These are phyloP conservation scores for Sprattus sprattus DNA, from an alignment of 2,113 vertebrate species.

Conservation along the genomic window DNA sequence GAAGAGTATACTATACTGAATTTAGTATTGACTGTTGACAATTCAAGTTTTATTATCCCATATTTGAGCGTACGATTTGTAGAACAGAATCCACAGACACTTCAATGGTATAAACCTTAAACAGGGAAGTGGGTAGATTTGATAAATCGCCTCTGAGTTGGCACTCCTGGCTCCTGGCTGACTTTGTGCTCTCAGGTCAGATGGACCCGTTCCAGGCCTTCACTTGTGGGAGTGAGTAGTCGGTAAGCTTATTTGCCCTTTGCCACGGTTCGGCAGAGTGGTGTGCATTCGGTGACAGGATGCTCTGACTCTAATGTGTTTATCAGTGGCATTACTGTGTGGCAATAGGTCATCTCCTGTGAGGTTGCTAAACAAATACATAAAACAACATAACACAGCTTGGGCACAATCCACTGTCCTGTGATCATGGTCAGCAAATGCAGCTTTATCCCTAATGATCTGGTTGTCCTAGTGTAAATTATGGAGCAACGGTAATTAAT, in stretches of 20 bases:
- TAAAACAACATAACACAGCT: background rate
- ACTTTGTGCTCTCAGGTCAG: background rate
- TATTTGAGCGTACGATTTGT: background rate
- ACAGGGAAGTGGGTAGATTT: background rate
- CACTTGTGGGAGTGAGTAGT: background rate
- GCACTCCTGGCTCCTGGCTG: background rate
- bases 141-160: background rate
- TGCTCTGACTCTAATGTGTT: background rate
- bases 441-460: background rate
- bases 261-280: background rate
- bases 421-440: background rate
- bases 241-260: background rate
- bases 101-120: background rate
- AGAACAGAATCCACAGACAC: background rate
- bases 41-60: background rate
- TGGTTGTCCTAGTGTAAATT: conserved; percentile 3
- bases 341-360: background rate
- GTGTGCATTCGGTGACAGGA: background rate
- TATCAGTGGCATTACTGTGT: background rate
- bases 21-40: background rate
- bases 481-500: background rate
- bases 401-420: background rate
- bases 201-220: background rate
- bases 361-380: background rate
- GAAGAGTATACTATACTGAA: background rate